A percentile compares a stretch with the other conserved stretches of the same genome.
Conservation (phyloP, 2,113 vertebrate species). For the Silurus meridionalis region DNA sequence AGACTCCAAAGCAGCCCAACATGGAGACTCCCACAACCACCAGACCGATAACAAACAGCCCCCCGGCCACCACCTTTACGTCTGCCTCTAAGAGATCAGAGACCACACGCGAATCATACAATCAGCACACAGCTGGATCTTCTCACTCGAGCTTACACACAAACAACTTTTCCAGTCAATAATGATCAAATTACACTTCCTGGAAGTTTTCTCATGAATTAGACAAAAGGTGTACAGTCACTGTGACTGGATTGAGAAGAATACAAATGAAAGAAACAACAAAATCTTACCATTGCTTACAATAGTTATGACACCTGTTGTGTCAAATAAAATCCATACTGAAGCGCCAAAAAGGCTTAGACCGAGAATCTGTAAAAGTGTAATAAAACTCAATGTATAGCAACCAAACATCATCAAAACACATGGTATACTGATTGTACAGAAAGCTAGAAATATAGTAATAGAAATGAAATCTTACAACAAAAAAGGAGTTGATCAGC, state of each 20-base stretch:
- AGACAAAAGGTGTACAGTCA: background rate
- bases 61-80: conserved; percentile 50
- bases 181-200: conserved; percentile 15
- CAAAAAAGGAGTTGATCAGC: conserved; percentile 61
- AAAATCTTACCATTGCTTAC: conserved; percentile 55
- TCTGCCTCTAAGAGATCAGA: conserved; percentile 36
- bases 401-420: background rate
- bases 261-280: background rate
- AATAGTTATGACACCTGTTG: conserved; percentile 51
- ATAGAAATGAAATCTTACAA: conserved; percentile 58
- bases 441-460: background rate
- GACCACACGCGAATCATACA: conserved; percentile 19
- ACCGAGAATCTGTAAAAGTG: conserved; percentile 62
- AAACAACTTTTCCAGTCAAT: background rate
- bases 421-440: background rate
- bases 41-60: conserved; percentile 55
- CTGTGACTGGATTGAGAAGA: background rate
- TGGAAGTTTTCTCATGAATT: background rate
- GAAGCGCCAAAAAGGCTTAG: conserved; percentile 59
- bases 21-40: conserved; percentile 49
- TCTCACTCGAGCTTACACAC: background rate
- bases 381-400: background rate
- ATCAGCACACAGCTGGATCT: background rate
- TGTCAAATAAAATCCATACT: conserved; percentile 68
- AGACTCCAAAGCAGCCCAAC: conserved; percentile 51